Evolutionary conservation across 2,113 vertebrate species (phyloP), one percentile per base, ranked within the genome.

Genomic region (Perca schrenkii): DNA sequence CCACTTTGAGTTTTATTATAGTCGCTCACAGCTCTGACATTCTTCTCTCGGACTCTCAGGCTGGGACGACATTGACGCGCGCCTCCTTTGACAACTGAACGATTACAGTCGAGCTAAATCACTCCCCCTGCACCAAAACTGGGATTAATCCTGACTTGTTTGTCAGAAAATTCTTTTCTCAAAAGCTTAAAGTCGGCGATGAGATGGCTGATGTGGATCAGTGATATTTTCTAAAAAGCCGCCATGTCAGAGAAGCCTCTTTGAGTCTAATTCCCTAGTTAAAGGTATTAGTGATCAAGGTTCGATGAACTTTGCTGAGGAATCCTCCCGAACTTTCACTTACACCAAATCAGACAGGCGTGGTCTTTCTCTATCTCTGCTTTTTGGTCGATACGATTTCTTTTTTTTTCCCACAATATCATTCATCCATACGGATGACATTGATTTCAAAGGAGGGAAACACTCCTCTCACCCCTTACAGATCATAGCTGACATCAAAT

Each of bases 191-290:
- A 88, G 84, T 85, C 77, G 4, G 34, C 76, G 54, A 79, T 57
- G 77, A 88, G 89, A 88, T 64, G 85, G 71, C 83, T 79, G 87
- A 90, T 89, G 86, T 87, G 90, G 86, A 92, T 88, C 81, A 78
- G 88, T 86, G 88, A 88, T 83, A 70, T 79, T 87, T 74, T 79
- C 68, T 73, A 64, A 86, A 43, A 80, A 88, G 86, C 82, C 50
- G 54, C 56, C 77, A 16, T 83, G 83, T 89, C 86, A 90, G 89
- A 86, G 92, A 92, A 94, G 87, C 93, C 76, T 89, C 86, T 92
- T 88, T 90, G 75, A 86, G 77, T 85, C 67, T 89, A 91, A 91
- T 88, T 92, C 86, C 87, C 85, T 78, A 83, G 91, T 92, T 92
- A 92, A 88, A 90, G 89, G 91, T 88, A 84, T 92, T 90, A 90